Evolutionary conservation across 2,113 vertebrate genomes (phyloP).

Genomic region (Corvus moneduloides): DNA sequence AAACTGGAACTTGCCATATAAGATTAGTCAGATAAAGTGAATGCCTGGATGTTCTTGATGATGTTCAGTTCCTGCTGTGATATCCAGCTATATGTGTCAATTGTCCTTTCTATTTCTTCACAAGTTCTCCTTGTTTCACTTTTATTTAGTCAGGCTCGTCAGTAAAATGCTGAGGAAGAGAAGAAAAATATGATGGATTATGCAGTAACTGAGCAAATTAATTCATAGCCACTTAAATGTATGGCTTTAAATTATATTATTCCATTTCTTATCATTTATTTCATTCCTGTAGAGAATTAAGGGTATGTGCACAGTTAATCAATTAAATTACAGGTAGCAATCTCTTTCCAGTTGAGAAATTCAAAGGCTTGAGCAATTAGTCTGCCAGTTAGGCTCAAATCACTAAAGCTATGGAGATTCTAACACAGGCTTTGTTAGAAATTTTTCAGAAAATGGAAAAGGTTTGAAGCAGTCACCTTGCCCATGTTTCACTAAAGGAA

Average conservation of each 20-base stretch:
- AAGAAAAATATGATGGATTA: slow-evolving; percentile 15
- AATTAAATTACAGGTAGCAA: slow-evolving; percentile 8
- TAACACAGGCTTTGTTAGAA: background rate
- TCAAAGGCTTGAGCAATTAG: background rate
- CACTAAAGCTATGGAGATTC: background rate
- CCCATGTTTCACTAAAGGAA: background rate
- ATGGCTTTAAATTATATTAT: slow-evolving; percentile 6
- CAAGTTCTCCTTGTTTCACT: background rate
- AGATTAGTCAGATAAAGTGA: background rate
- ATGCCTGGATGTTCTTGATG: background rate
- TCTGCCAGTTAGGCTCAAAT: background rate
- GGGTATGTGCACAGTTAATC: background rate
- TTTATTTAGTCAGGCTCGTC: background rate
- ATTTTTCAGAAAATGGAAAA: background rate
- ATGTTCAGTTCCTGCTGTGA: background rate
- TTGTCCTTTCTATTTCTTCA: background rate
- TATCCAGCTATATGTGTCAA: background rate
- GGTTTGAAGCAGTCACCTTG: background rate
- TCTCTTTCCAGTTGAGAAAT: slow-evolving; percentile 3
- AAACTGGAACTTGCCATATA: background rate
- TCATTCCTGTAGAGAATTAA: background rate
- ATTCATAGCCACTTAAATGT: slow-evolving; percentile 12
- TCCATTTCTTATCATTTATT: background rate
- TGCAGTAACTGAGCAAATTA: background rate
- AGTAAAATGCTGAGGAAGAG: background rate